A percentile compares a stretch with the other conserved stretches of the same genome.
phyloP scores from a whole-genome alignment of 2,113 vertebrate species.

The Bubo bubo region DNA sequence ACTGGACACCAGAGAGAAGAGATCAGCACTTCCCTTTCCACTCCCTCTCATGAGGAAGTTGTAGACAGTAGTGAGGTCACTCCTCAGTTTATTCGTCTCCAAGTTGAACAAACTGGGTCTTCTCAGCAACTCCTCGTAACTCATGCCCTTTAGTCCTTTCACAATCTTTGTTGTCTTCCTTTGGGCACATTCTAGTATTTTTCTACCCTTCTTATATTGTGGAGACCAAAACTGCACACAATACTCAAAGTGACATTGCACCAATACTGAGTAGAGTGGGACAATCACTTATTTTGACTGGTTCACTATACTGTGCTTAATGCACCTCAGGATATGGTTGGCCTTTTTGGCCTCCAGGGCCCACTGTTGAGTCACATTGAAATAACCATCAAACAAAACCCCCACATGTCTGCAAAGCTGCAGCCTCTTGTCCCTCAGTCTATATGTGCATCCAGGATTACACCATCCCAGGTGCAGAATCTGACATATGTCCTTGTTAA shows the following conservation, averaged over 20 bases:
- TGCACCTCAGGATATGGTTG: background rate
- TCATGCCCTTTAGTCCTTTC: background rate
- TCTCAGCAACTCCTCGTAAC: background rate
- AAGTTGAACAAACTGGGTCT: background rate
- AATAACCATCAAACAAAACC: background rate
- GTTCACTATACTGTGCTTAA: background rate
- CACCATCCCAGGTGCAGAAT: background rate
- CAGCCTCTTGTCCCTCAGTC: rapidly evolving
- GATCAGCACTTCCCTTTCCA: background rate
- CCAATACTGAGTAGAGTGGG: background rate
- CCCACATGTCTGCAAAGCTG: background rate
- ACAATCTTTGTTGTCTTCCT: background rate
- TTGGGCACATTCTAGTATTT: background rate
- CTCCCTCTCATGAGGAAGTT: background rate
- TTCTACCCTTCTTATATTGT: background rate
- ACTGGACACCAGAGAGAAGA: background rate
- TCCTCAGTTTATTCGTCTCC: background rate
- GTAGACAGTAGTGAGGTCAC: background rate
- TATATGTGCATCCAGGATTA: background rate
- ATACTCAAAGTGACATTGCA: rapidly evolving
- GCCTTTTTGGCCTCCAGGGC: background rate
- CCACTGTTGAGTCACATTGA: background rate
- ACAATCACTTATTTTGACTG: background rate
- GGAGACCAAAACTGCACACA: background rate
- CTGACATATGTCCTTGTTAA: background rate